Evolutionary conservation across 2,888 invertebrate genomes (phyloP).

Genomic region (Eilema griseolum): DNA sequence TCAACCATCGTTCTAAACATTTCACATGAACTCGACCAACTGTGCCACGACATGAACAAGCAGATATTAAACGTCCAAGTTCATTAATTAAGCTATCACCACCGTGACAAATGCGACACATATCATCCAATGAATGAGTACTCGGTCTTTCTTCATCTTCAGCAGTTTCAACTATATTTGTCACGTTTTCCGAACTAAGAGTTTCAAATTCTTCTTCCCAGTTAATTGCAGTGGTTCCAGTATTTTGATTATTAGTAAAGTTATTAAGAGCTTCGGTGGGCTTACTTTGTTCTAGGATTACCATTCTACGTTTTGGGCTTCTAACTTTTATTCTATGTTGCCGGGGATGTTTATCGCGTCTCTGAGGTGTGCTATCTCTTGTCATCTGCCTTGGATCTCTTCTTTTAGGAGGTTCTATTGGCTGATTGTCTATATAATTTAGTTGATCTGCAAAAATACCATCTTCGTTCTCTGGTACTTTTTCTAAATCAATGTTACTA

Average conservation of each 20-base stretch:
- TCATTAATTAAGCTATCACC: constrained; percentile 68
- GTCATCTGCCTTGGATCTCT: constrained; percentile 28
- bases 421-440: constrained; percentile 20
- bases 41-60: constrained; percentile 87
- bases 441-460: constrained; percentile 29
- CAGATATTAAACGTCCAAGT: constrained; percentile 75
- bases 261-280: constrained; percentile 32
- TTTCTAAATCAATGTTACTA: constrained; percentile 65
- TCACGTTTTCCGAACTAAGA: constrained; percentile 37
- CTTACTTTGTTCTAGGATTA: constrained; percentile 54
- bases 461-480: constrained; percentile 31
- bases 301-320: constrained; percentile 69
- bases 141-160: constrained; percentile 63
- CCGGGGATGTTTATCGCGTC: constrained; percentile 63
- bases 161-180: constrained; percentile 40
- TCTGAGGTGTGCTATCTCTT: constrained; percentile 54
- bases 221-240: constrained; percentile 60
- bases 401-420: constrained; percentile 37
- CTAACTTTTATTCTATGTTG: constrained; percentile 76
- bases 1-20: constrained; percentile 92
- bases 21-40: constrained; percentile 91
- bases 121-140: constrained; percentile 72
- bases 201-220: constrained; percentile 61
- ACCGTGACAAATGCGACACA: constrained; percentile 84
- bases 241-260: constrained; percentile 35